Evolutionary conservation across 1,140 invertebrate species (phyloP).

Genomic region (Procambarus virginalis): DNA sequence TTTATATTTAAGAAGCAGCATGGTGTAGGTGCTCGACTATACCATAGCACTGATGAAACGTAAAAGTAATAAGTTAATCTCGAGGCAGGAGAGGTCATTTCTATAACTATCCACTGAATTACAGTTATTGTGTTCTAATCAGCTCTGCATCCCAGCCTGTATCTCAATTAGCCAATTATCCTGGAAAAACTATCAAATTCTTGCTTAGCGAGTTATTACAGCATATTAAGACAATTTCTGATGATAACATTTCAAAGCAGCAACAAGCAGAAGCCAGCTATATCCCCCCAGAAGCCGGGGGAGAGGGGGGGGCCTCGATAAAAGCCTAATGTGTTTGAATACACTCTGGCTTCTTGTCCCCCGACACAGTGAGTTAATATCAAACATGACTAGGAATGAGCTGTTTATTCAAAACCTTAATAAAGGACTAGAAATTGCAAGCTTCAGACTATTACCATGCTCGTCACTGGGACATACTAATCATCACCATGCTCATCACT

Average conservation of each 20-base stretch:
- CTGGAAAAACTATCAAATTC: background rate
- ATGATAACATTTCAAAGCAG: background rate
- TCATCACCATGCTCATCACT: too few relatives aligned
- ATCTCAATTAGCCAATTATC: background rate
- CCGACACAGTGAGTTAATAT: background rate
- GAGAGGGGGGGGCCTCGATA: too few relatives aligned
- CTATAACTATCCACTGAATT: too few relatives aligned
- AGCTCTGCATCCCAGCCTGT: background rate
- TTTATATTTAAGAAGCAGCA: too few relatives aligned
- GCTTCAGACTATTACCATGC: background rate
- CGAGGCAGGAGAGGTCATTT: background rate
- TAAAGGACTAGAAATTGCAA: background rate
- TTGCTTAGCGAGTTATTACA: background rate
- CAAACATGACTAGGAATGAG: background rate
- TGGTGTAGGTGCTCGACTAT: too few relatives aligned
- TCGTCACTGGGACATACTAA: too few relatives aligned
- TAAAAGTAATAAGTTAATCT: background rate
- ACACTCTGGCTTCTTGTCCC: too few relatives aligned
- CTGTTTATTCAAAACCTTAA: background rate
- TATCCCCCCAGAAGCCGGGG: too few relatives aligned
- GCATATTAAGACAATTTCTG: background rate
- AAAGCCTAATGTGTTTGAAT: too few relatives aligned
- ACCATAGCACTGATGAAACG: too few relatives aligned
- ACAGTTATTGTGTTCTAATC: background rate
- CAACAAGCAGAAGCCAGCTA: background rate